phyloP scores from a whole-genome alignment of 23 tunicate species.

The Clavelina lepadiformis region DNA sequence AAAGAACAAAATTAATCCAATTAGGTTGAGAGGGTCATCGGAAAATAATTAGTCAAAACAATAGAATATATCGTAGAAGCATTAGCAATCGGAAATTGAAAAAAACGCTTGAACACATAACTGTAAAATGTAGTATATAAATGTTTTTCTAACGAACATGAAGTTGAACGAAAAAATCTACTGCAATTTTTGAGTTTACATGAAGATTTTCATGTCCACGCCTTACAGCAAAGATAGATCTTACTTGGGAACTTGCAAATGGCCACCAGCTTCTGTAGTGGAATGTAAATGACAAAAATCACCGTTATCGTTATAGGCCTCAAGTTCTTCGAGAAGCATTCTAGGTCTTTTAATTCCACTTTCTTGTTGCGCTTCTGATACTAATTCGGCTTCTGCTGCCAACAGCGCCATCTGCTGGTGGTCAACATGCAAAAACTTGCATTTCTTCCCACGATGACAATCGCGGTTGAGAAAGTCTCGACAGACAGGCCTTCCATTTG shows the following conservation, averaged over 20 bases:
- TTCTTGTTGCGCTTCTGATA: conserved; percentile 4
- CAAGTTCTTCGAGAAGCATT: conserved; percentile 30
- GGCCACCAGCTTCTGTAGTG: not conserved
- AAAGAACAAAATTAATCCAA: no score
- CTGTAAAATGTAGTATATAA: no score
- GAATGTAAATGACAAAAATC: conserved; percentile 14
- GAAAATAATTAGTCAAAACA: no score
- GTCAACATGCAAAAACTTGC: conserved; percentile 76
- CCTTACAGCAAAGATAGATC: no score
- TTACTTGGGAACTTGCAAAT: conserved; percentile 10
- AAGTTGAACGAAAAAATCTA: no score
- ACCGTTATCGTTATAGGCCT: conserved; percentile 10
- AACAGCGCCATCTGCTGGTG: conserved; percentile 13
- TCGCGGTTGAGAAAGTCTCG: conserved; percentile 61
- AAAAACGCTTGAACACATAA: no score
- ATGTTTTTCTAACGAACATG: no score
- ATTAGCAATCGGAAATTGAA: no score
- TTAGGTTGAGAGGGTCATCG: no score
- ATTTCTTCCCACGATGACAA: conserved; percentile 86
- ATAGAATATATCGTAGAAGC: no score
- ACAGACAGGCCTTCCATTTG: conserved; percentile 62
- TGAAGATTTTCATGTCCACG: no score
- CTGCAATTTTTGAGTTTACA: no score
- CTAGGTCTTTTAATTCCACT: conserved; percentile 42
- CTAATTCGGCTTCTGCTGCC: conserved; percentile 24